Conservation (phyloP, 2,888 invertebrate species). For the Thymelicus sylvestris region DNA sequence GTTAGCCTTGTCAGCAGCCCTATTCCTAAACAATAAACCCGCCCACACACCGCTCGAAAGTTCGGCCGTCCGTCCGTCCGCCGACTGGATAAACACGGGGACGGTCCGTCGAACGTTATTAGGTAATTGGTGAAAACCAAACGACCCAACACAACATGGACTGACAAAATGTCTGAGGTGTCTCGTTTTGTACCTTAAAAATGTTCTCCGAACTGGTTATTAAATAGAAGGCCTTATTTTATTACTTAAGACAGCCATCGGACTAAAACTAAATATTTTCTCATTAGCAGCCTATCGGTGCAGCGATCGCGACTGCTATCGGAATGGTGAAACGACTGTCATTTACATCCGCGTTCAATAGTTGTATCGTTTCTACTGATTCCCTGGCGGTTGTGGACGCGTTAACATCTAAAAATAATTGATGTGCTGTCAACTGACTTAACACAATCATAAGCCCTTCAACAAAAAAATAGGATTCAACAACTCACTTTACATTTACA, state of each 20-base stretch:
- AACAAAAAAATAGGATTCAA: no score
- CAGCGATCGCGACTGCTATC: no score
- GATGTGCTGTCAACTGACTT: no score
- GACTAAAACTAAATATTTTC: background rate
- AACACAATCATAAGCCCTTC: no score
- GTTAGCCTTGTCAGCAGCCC: background rate
- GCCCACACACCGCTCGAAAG: constrained; percentile 8
- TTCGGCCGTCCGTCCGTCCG: background rate
- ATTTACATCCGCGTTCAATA: no score
- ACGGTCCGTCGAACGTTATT: constrained; percentile 10
- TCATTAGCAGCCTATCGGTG: background rate
- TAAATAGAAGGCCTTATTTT: background rate
- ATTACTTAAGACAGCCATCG: background rate
- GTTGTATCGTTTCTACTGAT: no score
- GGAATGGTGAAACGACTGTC: no score
- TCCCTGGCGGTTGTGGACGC: no score
- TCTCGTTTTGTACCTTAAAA: background rate
- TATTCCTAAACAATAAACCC: background rate
- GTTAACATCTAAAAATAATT: no score
- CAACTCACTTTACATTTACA: no score
- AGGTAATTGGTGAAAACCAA: constrained; percentile 13
- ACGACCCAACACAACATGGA: background rate
- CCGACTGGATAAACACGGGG: constrained; percentile 8
- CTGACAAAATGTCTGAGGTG: background rate
- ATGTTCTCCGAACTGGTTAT: background rate